A percentile compares a stretch with the other conserved stretches of the same genome.
Conservation (phyloP, 2,888 invertebrate genomes). For the Ecdyonurus torrentis region DNA sequence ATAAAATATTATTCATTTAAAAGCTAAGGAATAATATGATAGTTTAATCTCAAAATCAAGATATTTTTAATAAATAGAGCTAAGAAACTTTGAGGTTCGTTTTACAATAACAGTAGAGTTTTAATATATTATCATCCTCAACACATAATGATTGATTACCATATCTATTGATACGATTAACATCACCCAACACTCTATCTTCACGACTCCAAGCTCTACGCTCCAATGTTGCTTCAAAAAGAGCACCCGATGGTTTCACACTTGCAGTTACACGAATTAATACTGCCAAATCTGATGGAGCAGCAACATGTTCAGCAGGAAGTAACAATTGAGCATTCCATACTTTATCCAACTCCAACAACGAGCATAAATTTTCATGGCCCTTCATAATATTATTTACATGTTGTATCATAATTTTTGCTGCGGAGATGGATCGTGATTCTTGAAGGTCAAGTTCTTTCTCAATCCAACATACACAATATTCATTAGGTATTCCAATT, state of each 20-base stretch:
- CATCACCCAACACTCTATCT: slow-evolving; percentile 7
- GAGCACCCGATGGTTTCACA: slow-evolving; percentile 2
- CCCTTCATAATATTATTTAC: slow-evolving; percentile 15
- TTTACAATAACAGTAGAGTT: slow-evolving; percentile 11
- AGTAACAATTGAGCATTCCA: slow-evolving; percentile 8
- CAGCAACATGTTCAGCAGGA: slow-evolving; percentile 1
- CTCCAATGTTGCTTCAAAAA: slow-evolving; percentile 9
- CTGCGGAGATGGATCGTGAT: slow-evolving; percentile 14
- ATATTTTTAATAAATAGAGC: too few species aligned
- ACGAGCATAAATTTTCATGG: slow-evolving; percentile 1
- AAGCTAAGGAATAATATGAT: too few species aligned
- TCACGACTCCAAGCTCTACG: slow-evolving; percentile 6
- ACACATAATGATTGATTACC: slow-evolving; percentile 10
- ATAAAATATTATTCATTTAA: too few species aligned
- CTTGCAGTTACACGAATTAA: slow-evolving; percentile 1
- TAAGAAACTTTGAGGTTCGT: not conserved
- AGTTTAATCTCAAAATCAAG: too few species aligned
- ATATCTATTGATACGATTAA: slow-evolving; percentile 9
- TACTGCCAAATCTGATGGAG: slow-evolving; percentile 1
- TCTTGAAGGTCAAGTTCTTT: slow-evolving; percentile 14
- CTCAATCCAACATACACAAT: slow-evolving; percentile 24
- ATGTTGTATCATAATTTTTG: slow-evolving; percentile 14
- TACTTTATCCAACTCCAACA: slow-evolving; percentile 6
- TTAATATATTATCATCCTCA: slow-evolving; percentile 4
- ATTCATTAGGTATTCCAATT: slow-evolving; percentile 24